phyloP scores from a whole-genome alignment of 2,113 vertebrate species.

The Aythya baeri region DNA sequence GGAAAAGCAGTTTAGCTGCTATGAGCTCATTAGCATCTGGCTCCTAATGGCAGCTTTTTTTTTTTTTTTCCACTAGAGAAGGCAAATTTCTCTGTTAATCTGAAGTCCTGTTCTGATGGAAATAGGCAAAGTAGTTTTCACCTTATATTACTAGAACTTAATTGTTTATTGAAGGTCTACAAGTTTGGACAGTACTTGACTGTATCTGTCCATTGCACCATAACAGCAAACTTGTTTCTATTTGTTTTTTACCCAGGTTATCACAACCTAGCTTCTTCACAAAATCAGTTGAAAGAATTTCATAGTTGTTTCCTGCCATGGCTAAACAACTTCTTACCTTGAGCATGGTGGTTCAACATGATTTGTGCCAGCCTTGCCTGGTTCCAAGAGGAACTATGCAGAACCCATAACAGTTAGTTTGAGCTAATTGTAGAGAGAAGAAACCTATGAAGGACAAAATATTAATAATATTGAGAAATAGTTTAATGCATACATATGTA shows the following conservation, averaged over 20 bases:
- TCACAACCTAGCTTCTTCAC: not conserved
- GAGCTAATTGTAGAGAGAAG: not conserved
- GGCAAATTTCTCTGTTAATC: not conserved
- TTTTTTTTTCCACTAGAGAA: not conserved
- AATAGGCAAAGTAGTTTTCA: not conserved
- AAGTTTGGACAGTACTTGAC: not conserved
- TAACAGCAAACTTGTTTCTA: not conserved
- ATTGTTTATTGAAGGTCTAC: not conserved
- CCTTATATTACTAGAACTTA: not conserved
- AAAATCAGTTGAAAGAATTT: not conserved
- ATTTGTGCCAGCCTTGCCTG: not conserved
- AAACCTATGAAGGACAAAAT: not conserved
- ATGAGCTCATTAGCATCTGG: not conserved
- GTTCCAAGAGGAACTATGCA: not conserved
- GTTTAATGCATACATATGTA: not conserved
- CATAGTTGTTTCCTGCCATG: not conserved
- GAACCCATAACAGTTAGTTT: not conserved
- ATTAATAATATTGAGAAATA: not conserved
- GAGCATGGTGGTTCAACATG: not conserved
- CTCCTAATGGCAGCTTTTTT: not conserved
- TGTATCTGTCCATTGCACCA: accelerated
- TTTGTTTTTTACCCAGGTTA: not conserved
- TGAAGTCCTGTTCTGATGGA: not conserved
- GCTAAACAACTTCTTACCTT: not conserved
- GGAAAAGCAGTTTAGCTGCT: not conserved